These are phyloP conservation scores for Serranus cabrilla DNA, from an alignment of 2,797 vertebrate species.

Conservation along the genomic window DNA sequence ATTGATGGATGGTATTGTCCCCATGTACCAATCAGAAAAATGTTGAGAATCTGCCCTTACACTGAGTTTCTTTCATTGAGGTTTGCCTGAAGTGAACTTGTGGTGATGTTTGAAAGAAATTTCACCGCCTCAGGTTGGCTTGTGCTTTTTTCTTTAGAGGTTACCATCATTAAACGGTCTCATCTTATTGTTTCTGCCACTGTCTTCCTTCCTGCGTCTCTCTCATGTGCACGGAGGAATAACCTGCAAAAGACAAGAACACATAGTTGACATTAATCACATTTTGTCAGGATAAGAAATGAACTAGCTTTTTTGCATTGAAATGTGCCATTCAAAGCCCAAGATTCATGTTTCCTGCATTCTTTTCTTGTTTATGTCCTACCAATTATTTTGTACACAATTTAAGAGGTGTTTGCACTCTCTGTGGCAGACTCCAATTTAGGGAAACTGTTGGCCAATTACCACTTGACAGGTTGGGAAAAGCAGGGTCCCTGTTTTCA, in stretches of 20 bases:
- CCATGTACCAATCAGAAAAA: slow-evolving; percentile 66
- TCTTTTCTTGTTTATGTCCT: slow-evolving; percentile 52
- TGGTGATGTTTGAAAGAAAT: slow-evolving; percentile 53
- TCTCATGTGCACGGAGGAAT: slow-evolving; percentile 68
- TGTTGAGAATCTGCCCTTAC: slow-evolving; percentile 47
- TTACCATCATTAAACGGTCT: slow-evolving; percentile 81
- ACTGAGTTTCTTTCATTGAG: slow-evolving; percentile 64
- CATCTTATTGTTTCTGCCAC: slow-evolving; percentile 77
- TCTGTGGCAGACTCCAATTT: slow-evolving; percentile 81
- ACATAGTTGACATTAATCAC: slow-evolving; percentile 50
- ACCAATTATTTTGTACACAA: slow-evolving; percentile 82
- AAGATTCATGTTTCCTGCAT: slow-evolving; percentile 44
- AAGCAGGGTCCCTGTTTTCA: slow-evolving; percentile 82
- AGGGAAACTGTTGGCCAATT: slow-evolving; percentile 83
- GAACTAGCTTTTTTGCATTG: neutral
- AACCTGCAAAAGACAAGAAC: slow-evolving; percentile 77
- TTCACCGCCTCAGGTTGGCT: slow-evolving; percentile 75
- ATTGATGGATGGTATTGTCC: slow-evolving; percentile 73
- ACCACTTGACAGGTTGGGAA: slow-evolving; percentile 82
- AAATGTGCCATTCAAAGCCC: slow-evolving; percentile 23
- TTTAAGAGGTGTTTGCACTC: slow-evolving; percentile 78
- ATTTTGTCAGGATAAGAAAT: slow-evolving; percentile 13
- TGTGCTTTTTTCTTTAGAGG: slow-evolving; percentile 85
- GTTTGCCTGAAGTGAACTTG: slow-evolving; percentile 58
- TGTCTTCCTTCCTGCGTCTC: slow-evolving; percentile 67